Evolutionary conservation across 2,888 invertebrate genomes (phyloP).

Genomic region (Sphaeridia pumilis): DNA sequence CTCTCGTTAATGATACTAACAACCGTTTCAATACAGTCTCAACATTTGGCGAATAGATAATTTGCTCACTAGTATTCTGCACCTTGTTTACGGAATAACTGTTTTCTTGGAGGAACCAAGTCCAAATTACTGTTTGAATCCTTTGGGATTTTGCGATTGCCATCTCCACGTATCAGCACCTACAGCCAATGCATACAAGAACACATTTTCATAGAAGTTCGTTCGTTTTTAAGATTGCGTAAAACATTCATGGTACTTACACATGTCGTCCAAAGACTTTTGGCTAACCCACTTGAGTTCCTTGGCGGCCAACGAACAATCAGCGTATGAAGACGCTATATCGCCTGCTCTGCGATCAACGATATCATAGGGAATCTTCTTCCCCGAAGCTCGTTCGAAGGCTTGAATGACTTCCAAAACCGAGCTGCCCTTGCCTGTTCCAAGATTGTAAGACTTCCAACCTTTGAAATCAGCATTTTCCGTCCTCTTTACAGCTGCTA

Average conservation of each 20-base stretch:
- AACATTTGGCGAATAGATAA: too few relatives aligned
- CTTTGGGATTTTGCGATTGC: constrained; percentile 72
- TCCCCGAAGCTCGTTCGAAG: constrained; percentile 63
- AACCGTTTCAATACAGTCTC: too few relatives aligned
- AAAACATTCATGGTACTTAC: too few relatives aligned
- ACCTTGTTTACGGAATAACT: too few relatives aligned
- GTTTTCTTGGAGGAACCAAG: too few relatives aligned
- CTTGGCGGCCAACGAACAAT: constrained; percentile 59
- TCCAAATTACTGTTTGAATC: constrained; percentile 44
- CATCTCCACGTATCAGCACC: constrained; percentile 71
- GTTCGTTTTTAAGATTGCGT: background rate
- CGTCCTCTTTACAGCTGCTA: constrained; percentile 65
- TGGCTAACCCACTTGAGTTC: constrained; percentile 73
- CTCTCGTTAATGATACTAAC: too few relatives aligned
- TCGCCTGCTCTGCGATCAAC: constrained; percentile 69
- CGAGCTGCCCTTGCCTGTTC: constrained; percentile 74
- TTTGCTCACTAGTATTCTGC: too few relatives aligned
- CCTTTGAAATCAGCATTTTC: constrained; percentile 39
- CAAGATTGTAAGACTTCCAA: constrained; percentile 62
- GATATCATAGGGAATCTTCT: constrained; percentile 57
- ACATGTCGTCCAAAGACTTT: constrained; percentile 69
- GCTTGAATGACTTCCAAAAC: constrained; percentile 74
- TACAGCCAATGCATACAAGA: constrained; percentile 32
- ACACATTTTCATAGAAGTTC: background rate
- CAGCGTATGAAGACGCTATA: constrained; percentile 71